Conservation (phyloP, 2,888 invertebrate genomes). For the Eupithecia abbreviata region DNA sequence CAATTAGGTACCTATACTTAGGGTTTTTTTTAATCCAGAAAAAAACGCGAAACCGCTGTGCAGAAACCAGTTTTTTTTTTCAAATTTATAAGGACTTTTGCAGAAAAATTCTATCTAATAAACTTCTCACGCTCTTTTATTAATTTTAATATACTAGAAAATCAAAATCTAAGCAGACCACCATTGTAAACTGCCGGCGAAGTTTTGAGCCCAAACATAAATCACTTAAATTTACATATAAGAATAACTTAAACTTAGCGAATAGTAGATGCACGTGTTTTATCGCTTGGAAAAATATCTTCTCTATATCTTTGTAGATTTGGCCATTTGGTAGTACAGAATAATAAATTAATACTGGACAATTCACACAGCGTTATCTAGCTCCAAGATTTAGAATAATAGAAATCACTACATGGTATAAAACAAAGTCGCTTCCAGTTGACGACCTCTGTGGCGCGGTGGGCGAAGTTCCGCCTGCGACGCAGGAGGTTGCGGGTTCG, state of each 20-base stretch:
- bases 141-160: not conserved
- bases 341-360: no score
- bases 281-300: not conserved
- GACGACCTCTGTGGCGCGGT: no score
- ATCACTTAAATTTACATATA: slow-evolving; percentile 42
- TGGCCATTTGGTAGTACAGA: not conserved
- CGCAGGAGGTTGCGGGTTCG: no score
- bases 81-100: not conserved
- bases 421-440: no score
- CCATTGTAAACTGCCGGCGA: not conserved
- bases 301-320: not conserved
- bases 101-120: no score
- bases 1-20: not conserved
- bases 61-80: not conserved
- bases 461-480: no score
- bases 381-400: no score
- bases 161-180: not conserved
- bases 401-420: no score
- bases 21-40: not conserved
- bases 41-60: not conserved
- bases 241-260: slow-evolving; percentile 24
- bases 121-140: not conserved
- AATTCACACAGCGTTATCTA: no score
- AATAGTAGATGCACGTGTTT: slow-evolving; percentile 2
- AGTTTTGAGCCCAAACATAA: not conserved